Evolutionary conservation across 2,888 invertebrate species (phyloP), one percentile per base, ranked within the genome.

Genomic region (Drepana falcataria): DNA sequence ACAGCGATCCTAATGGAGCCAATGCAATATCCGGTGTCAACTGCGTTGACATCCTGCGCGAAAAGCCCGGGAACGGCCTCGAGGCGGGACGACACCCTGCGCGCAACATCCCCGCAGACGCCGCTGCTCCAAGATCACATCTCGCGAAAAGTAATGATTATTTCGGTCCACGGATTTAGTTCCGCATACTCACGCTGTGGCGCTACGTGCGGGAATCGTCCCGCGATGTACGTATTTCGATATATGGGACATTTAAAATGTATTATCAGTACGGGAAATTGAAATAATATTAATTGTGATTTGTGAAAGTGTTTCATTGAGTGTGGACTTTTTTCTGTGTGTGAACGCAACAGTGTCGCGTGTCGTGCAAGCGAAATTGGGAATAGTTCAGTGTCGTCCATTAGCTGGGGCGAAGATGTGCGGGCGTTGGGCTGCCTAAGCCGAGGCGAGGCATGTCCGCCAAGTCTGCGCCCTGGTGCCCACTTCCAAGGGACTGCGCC

Each of bases 121-220:
- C 79, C 77, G 74, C 21, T 21, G 21, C 72, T 77, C 73, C 81
- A 82, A 88, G 89, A 88, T 89, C 89, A 87, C 89, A 90, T 91
- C 91, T 89, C 85, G 83, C 83, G 85, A 87, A 89, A 91, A 91
- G 87, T 91, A 91, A 91, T 90, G 91, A 91, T 91, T 91, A 91
- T 91, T 91, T 91, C 82, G 87, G 91, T 90, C 86, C 85, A 81
- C 79, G 80, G 80, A 69, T 63, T 65, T 86, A 85, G 87, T 90
- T 85, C 85, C 81, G 76, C 87, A 81, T 81, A 83, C 75, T 83
- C 83, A 86, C 91, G 85, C 68, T 59, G 79, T 69, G 75, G 89
- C 89, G 89, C 87, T 85, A 75, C 71, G 67, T 73, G 64, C 82
- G 78, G 79, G 79, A 78, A 74, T 75, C 67, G 73, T 77, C 77